These are phyloP conservation scores for Apodemus sylvaticus DNA, from an alignment of 2,113 vertebrate species.

Conservation along the genomic window DNA sequence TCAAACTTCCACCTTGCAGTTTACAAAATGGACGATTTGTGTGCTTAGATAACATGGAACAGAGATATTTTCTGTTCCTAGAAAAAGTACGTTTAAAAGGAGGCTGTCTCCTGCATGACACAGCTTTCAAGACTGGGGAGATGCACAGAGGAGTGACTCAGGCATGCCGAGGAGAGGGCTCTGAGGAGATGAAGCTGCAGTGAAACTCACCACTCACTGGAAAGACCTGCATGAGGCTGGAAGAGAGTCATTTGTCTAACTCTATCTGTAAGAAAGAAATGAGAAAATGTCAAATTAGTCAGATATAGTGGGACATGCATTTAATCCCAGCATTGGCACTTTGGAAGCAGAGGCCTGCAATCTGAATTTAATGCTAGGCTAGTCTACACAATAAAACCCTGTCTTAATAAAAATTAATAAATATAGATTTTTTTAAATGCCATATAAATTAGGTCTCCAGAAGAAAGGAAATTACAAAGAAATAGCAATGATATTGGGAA, in stretches of 20 bases:
- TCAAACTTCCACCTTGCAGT: background rate
- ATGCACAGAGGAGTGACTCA: background rate
- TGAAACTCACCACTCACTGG: background rate
- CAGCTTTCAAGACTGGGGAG: background rate
- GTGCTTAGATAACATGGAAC: background rate
- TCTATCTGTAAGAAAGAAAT: background rate
- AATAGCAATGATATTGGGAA: background rate
- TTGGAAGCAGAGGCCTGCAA: background rate
- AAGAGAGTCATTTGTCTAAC: background rate
- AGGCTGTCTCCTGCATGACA: background rate
- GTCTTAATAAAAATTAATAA: background rate
- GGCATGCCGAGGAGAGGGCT: background rate
- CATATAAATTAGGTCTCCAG: background rate
- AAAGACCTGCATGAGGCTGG: background rate
- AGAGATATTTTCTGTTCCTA: slow-evolving; percentile 23
- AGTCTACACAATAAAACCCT: background rate
- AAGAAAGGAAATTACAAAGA: slow-evolving; percentile 37
- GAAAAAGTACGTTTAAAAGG: slow-evolving; percentile 18
- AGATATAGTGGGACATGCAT: background rate
- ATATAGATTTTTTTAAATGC: background rate
- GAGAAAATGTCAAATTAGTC: background rate
- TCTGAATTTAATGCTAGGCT: background rate
- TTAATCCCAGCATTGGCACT: background rate
- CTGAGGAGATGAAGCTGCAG: background rate
- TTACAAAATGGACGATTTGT: background rate